phyloP scores from a whole-genome alignment of 2,888 invertebrate species.

The Conistra vaccinii region DNA sequence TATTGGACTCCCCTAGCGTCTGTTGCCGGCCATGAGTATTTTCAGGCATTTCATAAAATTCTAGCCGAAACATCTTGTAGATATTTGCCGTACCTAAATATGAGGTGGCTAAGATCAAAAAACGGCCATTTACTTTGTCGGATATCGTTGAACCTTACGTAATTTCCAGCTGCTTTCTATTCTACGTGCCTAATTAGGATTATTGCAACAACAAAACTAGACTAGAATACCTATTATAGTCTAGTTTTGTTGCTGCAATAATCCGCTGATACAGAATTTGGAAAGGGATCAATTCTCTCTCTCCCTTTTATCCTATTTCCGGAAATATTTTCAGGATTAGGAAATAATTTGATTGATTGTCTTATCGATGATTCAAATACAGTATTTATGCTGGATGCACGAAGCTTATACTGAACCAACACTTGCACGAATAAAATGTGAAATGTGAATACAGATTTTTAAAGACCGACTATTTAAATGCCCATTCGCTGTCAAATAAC shows the following conservation, averaged over 20 bases:
- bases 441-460: slow-evolving; percentile 10
- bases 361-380: neutral
- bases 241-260: neutral
- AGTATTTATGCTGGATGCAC: neutral
- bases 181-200: no score
- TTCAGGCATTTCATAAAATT: slow-evolving; percentile 7
- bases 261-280: neutral
- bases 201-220: no score
- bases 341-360: neutral
- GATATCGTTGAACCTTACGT: neutral
- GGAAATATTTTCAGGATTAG: neutral
- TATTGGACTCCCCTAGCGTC: neutral
- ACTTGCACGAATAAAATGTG: slow-evolving; percentile 4
- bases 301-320: neutral
- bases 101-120: neutral
- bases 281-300: neutral
- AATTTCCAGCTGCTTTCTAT: neutral
- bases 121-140: neutral
- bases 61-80: neutral
- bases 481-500: slow-evolving; percentile 50
- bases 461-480: slow-evolving; percentile 27
- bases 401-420: neutral
- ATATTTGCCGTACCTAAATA: neutral
- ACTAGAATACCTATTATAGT: no score
- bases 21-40: neutral